Base-by-base conservation (phyloP, 2,888 invertebrate genomes). In the Trichacis sp. region DNA sequence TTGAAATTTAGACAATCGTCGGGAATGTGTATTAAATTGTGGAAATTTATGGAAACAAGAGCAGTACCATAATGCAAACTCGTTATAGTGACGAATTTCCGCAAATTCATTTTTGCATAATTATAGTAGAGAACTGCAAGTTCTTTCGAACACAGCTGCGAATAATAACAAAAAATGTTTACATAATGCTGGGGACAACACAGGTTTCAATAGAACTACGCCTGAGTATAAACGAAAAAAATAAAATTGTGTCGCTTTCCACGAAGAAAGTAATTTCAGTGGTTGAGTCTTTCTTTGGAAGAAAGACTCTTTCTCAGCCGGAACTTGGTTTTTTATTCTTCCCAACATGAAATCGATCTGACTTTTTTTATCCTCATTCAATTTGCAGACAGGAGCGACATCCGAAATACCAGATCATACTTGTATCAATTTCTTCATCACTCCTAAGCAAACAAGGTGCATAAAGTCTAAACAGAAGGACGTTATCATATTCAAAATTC, bases 11-110 rank as follows among this genome's bases (percentile, higher is more conserved):
- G 38, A 6, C 57, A 58, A 29, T 67, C 67, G 30, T 63, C 67
- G n/a, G 55, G 43, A n/a, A 67, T 12, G 38, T 67, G 67, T 29
- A 64, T 53, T 6, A 64, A 19, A 38, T 64, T 67, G 36, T 67
- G 67, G 46, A 57, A 29, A 20, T 58, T 55, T 33, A 64, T 64
- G n/a, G 45, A 36, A 29, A 55, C 42, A 1, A 45, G 53, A 38
- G 55, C 50, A 2, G 3, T 14, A 8, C 60, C 60, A 17, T 64
- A 64, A 46, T 52, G 52, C 3, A 24, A 15, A 12, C 24, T 12
- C 17, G 55, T 36, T 15, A 56, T 14, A 5, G 20, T 17, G n/a
- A 40, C 20, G 18, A 60, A 64, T 42, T 47, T 14, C n/a, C 42
- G 12, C 8, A 60, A 17, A 24, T 47, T 17, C 2, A 8, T 4